Conservation (phyloP, 2,113 vertebrate species). For the Colinus virginianus region DNA sequence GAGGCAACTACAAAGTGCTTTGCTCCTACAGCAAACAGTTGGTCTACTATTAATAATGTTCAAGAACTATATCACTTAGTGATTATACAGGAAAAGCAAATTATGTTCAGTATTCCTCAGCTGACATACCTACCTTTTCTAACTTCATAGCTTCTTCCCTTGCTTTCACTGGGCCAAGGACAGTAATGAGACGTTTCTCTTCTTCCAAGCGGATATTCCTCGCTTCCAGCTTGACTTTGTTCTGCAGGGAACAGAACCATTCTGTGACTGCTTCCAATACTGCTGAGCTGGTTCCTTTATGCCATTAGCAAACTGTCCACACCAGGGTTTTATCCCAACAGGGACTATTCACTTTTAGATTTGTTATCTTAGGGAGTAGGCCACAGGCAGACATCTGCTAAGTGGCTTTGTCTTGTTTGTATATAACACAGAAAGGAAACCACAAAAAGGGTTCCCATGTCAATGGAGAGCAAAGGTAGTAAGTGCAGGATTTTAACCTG, state of each 20-base stretch:
- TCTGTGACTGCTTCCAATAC: neutral
- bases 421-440: neutral
- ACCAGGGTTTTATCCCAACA: neutral
- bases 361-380: neutral
- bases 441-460: neutral
- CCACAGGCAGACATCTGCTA: neutral
- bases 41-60: neutral
- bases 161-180: slow-evolving; percentile 13
- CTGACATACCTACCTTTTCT: neutral
- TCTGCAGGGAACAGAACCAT: slow-evolving; percentile 17
- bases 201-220: slow-evolving; percentile 22
- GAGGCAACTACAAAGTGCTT: neutral
- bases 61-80: neutral
- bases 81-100: neutral
- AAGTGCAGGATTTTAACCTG: neutral
- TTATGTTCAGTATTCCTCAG: neutral
- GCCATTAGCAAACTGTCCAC: neutral
- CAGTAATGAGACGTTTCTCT: neutral
- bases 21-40: neutral
- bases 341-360: neutral
- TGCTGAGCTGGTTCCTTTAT: neutral
- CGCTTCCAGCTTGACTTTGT: neutral
- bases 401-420: neutral
- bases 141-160: neutral
- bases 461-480: neutral